Percentiles rank a stretch among this genome's conserved stretches.
phyloP scores from a whole-genome alignment of 2,113 vertebrate species.

The Dromaius novaehollandiae region DNA sequence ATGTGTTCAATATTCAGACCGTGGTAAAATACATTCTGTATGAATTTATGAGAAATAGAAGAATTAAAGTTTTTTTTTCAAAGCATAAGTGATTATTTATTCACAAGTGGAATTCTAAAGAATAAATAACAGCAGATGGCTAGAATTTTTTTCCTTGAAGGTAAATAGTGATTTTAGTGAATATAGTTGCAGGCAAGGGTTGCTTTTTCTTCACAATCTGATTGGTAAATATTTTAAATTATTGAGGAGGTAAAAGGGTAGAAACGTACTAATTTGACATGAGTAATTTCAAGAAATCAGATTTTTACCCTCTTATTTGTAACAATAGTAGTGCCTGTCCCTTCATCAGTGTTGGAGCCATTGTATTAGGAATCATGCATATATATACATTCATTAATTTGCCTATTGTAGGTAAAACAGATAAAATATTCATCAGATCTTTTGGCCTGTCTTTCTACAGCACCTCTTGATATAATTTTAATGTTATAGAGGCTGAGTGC shows the following conservation, averaged over 20 bases:
- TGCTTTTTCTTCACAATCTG: neutral
- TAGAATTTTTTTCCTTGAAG: neutral
- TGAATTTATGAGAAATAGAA: neutral
- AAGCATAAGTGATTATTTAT: neutral
- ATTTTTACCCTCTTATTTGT: neutral
- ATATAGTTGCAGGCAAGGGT: neutral
- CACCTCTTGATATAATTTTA: neutral
- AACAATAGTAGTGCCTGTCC: neutral
- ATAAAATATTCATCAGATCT: neutral
- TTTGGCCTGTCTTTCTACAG: neutral
- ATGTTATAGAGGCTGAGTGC: neutral
- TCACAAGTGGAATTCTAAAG: neutral
- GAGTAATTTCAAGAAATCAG: neutral
- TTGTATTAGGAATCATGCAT: neutral
- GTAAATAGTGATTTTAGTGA: neutral
- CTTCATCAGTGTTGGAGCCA: neutral
- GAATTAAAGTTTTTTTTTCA: neutral
- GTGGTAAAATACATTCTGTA: neutral
- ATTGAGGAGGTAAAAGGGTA: neutral
- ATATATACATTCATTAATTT: neutral
- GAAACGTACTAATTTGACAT: neutral
- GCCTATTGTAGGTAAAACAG: neutral
- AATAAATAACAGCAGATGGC: neutral
- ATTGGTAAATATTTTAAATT: neutral
- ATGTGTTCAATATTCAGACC: neutral